These are phyloP conservation scores for Heliconius nattereri DNA, from an alignment of 1,140 invertebrate species.

Conservation along the genomic window DNA sequence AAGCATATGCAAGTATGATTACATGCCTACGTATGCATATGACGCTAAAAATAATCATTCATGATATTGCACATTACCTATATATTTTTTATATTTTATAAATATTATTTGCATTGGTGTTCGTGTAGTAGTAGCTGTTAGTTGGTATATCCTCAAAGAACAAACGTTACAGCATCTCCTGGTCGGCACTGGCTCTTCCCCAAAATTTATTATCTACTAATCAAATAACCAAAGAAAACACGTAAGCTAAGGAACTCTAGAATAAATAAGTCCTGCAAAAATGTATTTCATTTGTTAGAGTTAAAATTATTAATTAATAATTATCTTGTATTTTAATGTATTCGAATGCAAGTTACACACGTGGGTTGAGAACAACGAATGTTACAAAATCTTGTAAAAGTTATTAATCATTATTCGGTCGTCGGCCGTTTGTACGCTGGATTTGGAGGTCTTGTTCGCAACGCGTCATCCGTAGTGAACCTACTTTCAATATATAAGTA, in stretches of 20 bases:
- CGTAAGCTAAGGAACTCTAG: constrained; percentile 68
- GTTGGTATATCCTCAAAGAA: neutral
- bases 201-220: constrained; percentile 28
- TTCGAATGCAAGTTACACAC: constrained; percentile 38
- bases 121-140: neutral
- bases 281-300: constrained; percentile 77
- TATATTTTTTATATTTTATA: neutral
- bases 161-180: constrained; percentile 40
- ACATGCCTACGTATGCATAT: neutral
- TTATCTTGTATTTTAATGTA: constrained; percentile 56
- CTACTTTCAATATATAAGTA: neutral
- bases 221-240: constrained; percentile 68
- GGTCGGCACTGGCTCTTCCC: constrained; percentile 52
- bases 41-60: neutral
- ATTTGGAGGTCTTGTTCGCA: constrained; percentile 24
- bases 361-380: constrained; percentile 76
- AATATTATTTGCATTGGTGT: neutral
- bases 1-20: neutral
- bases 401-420: constrained; percentile 34
- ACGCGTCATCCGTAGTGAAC: constrained; percentile 3
- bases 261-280: constrained; percentile 67
- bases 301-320: constrained; percentile 50
- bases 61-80: neutral
- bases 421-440: constrained; percentile 34
- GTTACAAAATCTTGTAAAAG: constrained; percentile 46